Percentiles rank a stretch among this genome's conserved stretches.
These are phyloP conservation scores for Drosophila pallidifrons DNA, from an alignment of 1,140 invertebrate species.

Conservation along the genomic window DNA sequence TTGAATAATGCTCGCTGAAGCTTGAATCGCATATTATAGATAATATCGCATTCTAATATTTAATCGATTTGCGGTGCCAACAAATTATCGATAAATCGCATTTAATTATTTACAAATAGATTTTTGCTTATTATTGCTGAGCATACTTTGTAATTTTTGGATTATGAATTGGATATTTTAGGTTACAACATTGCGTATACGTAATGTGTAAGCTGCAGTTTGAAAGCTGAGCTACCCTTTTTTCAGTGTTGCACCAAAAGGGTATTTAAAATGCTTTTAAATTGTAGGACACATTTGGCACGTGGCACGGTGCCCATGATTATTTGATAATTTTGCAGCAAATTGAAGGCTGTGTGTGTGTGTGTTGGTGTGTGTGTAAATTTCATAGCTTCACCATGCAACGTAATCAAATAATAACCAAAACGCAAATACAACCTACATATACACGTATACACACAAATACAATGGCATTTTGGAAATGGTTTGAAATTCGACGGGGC, in stretches of 20 bases:
- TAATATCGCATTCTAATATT: not conserved
- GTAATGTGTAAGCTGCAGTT: not conserved
- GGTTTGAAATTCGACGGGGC: constrained; percentile 30
- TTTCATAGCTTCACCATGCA: constrained; percentile 17
- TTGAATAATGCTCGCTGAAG: not conserved
- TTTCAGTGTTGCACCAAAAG: not conserved
- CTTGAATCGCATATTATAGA: not conserved
- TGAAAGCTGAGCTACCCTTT: not conserved
- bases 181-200: not conserved
- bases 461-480: constrained; percentile 20
- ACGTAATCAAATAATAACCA: constrained; percentile 64
- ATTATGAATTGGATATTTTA: not conserved
- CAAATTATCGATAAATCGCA: constrained; percentile 13
- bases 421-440: constrained; percentile 33
- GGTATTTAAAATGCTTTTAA: constrained; percentile 18
- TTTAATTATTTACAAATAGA: constrained; percentile 4
- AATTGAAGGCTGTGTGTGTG: constrained; percentile 13
- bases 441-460: constrained; percentile 16
- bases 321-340: constrained; percentile 15
- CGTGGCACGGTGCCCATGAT: constrained; percentile 16
- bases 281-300: constrained; percentile 32
- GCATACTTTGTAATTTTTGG: not conserved
- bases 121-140: not conserved
- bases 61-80: constrained; percentile 6
- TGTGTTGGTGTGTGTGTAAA: constrained; percentile 8